Percentiles rank a stretch among this genome's conserved stretches.
Evolutionary conservation across 2,797 vertebrate genomes (phyloP).

Genomic region (Ceryle rudis): DNA sequence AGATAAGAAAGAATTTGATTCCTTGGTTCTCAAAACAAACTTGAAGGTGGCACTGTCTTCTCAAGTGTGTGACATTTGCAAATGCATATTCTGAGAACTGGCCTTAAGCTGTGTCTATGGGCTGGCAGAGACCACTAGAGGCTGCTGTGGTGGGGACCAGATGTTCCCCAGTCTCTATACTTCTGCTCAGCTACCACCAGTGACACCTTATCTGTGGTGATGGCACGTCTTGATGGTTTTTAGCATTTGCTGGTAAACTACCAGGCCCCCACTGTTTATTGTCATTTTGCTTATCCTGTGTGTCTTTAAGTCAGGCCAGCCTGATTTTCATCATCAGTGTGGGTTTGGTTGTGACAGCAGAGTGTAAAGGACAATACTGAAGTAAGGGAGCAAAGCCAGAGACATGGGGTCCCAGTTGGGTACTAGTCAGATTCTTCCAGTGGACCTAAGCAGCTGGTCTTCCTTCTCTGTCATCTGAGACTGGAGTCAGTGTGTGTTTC

Average conservation of each 20-base stretch:
- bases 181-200: background rate
- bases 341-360: background rate
- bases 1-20: background rate
- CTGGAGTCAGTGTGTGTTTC: background rate
- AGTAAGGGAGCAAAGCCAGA: background rate
- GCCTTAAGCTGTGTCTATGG: background rate
- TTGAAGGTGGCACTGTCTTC: background rate
- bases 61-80: background rate
- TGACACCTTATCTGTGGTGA: background rate
- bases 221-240: background rate
- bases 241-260: background rate
- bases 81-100: background rate
- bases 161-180: background rate
- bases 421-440: background rate
- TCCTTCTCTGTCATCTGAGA: background rate
- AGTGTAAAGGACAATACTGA: background rate
- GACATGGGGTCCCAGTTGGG: fast-evolving
- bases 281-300: background rate
- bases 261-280: background rate
- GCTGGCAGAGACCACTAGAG: background rate
- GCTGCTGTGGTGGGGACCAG: background rate
- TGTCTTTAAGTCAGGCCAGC: background rate
- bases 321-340: background rate
- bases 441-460: background rate
- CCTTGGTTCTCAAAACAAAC: background rate